phyloP scores from a whole-genome alignment of 2,113 vertebrate species.

The Sebastes schlegelii region DNA sequence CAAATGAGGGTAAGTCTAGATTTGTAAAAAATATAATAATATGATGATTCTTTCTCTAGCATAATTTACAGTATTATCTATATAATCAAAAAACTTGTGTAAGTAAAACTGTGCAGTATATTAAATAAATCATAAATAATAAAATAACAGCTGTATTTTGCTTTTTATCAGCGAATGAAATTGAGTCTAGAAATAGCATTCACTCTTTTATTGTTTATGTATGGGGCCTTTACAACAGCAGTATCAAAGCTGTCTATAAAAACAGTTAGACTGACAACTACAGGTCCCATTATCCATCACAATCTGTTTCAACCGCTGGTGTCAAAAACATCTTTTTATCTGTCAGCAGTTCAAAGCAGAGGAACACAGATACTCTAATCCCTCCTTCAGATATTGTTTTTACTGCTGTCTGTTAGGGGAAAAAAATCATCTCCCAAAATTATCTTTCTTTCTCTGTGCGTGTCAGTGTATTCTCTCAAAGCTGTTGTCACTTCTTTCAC shows the following conservation, averaged over 20 bases:
- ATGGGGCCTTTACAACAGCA: neutral
- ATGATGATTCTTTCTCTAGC: neutral
- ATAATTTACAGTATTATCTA: neutral
- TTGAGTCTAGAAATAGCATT: conserved; percentile 2
- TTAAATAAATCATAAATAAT: neutral
- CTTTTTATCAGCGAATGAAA: neutral
- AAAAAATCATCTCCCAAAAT: conserved; percentile 43
- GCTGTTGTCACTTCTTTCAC: conserved; percentile 56
- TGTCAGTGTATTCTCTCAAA: conserved; percentile 47
- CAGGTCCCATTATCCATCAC: conserved; percentile 40
- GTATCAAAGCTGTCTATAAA: conserved; percentile 24
- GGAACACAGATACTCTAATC: conserved; percentile 59
- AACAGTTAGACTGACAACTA: conserved; percentile 34
- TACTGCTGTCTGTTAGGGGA: conserved; percentile 27
- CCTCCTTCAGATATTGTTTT: conserved; percentile 64
- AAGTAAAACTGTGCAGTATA: neutral
- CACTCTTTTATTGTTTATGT: neutral
- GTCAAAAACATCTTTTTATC: conserved; percentile 53
- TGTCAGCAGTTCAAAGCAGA: conserved; percentile 55
- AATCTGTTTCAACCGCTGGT: conserved; percentile 43
- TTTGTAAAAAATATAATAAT: neutral
- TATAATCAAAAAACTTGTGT: neutral
- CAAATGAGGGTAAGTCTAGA: neutral
- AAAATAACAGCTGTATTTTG: neutral
- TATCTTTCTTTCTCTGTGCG: conserved; percentile 33